Conservation (phyloP, 2,888 invertebrate genomes). For the Rotaria socialis region DNA sequence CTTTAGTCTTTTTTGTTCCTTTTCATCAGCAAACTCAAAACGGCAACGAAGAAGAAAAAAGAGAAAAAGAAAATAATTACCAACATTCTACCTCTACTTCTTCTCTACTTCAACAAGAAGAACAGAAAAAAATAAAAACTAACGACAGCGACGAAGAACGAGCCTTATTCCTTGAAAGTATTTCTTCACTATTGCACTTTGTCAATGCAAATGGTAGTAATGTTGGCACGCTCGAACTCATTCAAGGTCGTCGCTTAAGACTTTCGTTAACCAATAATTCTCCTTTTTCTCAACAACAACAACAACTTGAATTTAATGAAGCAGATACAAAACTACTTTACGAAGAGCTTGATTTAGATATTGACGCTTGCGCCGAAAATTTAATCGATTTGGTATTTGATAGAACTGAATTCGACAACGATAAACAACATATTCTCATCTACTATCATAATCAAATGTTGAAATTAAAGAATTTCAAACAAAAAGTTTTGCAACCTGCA, state of each 20-base stretch:
- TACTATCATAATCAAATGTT: not conserved
- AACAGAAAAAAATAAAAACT: constrained; percentile 17
- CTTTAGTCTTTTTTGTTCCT: not conserved
- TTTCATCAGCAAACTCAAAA: not conserved
- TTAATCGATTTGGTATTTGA: not conserved
- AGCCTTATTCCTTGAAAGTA: constrained; percentile 17
- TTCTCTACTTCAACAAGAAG: not conserved
- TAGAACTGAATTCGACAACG: constrained; percentile 11
- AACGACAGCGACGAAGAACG: constrained; percentile 5
- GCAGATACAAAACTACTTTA: not conserved
- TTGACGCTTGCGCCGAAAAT: not conserved
- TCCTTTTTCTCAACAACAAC: not conserved
- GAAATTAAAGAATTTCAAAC: not conserved
- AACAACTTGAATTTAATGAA: constrained; percentile 24
- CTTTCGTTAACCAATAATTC: not conserved
- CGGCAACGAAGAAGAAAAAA: not conserved
- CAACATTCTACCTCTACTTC: constrained; percentile 13
- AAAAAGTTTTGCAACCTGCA: not conserved
- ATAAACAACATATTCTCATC: not conserved
- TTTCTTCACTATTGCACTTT: constrained; percentile 26
- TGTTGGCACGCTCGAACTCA: constrained; percentile 29
- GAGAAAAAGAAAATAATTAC: not conserved
- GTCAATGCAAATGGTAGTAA: constrained; percentile 32
- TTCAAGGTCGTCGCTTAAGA: constrained; percentile 16
- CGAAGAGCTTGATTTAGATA: constrained; percentile 12